These are phyloP conservation scores for Halictus quadricinctus DNA, from an alignment of 2,888 invertebrate genomes.

Conservation along the genomic window DNA sequence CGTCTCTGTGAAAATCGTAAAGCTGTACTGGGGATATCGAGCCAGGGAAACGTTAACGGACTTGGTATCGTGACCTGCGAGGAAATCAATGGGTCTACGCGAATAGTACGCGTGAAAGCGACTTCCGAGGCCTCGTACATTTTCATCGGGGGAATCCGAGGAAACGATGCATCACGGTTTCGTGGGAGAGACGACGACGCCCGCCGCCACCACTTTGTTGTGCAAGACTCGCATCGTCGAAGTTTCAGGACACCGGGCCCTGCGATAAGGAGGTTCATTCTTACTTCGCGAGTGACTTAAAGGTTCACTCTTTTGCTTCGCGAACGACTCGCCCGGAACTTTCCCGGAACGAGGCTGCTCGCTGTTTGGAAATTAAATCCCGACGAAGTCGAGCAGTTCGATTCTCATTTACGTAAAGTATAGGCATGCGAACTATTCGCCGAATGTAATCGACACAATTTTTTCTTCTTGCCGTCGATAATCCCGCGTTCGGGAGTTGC, in stretches of 20 bases:
- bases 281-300: constrained; percentile 6
- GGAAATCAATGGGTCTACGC: constrained; percentile 48
- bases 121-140: constrained; percentile 20
- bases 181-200: not conserved
- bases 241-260: constrained; percentile 18
- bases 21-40: constrained; percentile 23
- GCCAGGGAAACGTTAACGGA: constrained; percentile 22
- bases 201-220: constrained; percentile 12
- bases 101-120: constrained; percentile 16
- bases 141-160: constrained; percentile 37
- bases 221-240: constrained; percentile 11
- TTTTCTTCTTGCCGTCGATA: not conserved
- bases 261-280: constrained; percentile 28
- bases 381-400: not conserved
- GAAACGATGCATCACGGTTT: constrained; percentile 32
- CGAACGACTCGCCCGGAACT: not conserved
- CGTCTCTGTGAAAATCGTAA: constrained; percentile 53
- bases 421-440: not conserved
- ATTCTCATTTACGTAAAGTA: not conserved
- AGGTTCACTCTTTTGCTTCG: not conserved
- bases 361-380: constrained; percentile 2
- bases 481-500: not conserved
- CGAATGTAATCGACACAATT: not conserved
- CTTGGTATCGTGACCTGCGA: constrained; percentile 28
- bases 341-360: not conserved